phyloP scores from a whole-genome alignment of 2,113 vertebrate species.

The Megaleporinus macrocephalus region DNA sequence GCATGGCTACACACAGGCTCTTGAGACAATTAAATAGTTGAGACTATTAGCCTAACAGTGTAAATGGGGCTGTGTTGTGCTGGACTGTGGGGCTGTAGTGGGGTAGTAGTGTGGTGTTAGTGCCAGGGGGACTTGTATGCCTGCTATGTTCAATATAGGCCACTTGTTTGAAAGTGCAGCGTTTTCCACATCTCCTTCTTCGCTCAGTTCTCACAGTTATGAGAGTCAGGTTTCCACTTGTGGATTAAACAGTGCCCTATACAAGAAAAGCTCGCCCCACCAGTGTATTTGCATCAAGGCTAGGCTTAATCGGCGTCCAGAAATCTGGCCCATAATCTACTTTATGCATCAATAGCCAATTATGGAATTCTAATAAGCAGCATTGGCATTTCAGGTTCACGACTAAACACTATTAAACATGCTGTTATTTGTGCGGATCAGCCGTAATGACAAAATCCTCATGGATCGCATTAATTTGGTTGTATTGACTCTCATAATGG shows the following conservation, averaged over 20 bases:
- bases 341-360: background rate
- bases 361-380: slow-evolving; percentile 29
- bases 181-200: too few relatives aligned
- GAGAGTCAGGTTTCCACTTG: too few relatives aligned
- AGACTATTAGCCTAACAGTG: too few relatives aligned
- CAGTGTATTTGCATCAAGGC: background rate
- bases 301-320: background rate
- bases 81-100: too few relatives aligned
- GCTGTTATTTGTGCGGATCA: background rate
- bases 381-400: background rate
- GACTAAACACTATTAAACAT: slow-evolving; percentile 1
- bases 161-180: too few relatives aligned
- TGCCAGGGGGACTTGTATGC: too few relatives aligned
- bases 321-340: slow-evolving; percentile 3
- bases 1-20: too few relatives aligned
- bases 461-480: background rate
- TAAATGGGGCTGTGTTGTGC: too few relatives aligned
- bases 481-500: background rate
- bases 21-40: too few relatives aligned
- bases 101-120: too few relatives aligned
- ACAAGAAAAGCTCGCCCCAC: background rate
- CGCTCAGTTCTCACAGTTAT: too few relatives aligned
- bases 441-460: slow-evolving; percentile 14
- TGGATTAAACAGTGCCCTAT: background rate
- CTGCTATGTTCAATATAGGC: too few relatives aligned